phyloP scores from a whole-genome alignment of 2,113 vertebrate species.

The Brachirus orientalis region DNA sequence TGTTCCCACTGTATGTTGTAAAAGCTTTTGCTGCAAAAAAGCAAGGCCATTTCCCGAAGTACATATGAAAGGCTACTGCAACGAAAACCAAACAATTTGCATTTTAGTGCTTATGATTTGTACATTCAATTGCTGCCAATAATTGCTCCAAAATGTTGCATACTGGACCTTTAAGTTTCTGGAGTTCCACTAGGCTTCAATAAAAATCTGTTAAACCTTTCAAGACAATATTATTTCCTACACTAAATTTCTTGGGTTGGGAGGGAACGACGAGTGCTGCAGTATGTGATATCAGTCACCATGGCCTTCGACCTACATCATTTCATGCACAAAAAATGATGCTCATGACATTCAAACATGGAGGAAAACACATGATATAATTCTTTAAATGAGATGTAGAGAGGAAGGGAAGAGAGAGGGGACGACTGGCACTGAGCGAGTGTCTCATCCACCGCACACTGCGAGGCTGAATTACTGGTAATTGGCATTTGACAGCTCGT shows the following conservation, averaged over 20 bases:
- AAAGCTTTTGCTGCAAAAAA: too few species aligned
- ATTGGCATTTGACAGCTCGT: constrained; percentile 67
- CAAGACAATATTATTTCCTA: background rate
- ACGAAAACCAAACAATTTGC: too few species aligned
- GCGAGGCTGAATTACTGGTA: constrained; percentile 50
- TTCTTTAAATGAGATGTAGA: constrained; percentile 20
- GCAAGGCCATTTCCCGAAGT: too few species aligned
- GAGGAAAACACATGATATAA: background rate
- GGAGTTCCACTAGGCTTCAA: too few species aligned
- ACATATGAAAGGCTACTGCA: too few species aligned
- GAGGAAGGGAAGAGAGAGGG: constrained; percentile 6
- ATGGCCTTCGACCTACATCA: background rate
- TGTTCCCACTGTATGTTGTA: too few species aligned
- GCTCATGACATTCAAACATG: constrained; percentile 5
- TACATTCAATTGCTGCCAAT: too few species aligned
- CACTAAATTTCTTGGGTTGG: background rate
- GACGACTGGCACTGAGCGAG: constrained; percentile 20
- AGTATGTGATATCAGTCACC: constrained; percentile 2
- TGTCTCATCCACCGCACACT: constrained; percentile 35
- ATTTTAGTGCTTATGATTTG: too few species aligned
- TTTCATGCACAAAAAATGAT: constrained; percentile 6
- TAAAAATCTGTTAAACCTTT: background rate
- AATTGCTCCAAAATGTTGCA: too few species aligned
- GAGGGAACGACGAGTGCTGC: background rate
- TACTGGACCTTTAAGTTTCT: too few species aligned